Base-by-base conservation (phyloP, 2,888 invertebrate species). In the Tipula helvola region DNA sequence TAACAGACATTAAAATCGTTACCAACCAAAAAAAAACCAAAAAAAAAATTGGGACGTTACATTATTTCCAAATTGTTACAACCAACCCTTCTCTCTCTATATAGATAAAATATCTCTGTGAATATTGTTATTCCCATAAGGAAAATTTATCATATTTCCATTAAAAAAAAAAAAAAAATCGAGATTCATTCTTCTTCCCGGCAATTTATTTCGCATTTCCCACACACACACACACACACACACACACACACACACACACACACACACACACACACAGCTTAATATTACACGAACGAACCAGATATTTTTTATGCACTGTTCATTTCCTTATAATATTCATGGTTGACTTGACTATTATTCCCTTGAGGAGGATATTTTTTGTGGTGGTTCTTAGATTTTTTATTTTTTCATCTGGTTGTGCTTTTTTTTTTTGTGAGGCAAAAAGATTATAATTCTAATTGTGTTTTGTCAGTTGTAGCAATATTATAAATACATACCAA, bases 101-200 rank as follows among this genome's bases (percentile, higher is more conserved):
- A 47, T 5, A 47, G 1, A 28, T 28, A 28, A 28, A 28, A 28
- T 28, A 28, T 28, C 28, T 28, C 28, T 28, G 28, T 28, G 28
- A 18, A 71, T 71, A 10, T 57, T 57, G 18, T 4, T 71, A 71
- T 71, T 84, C 84, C 84, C 84, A 84, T 1, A 39, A 84, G 84
- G 41, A 84, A 41, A 84, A 84, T 84, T 84, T 84, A 84, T 84
- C 84, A 84, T 84, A 84, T 84, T 84, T 84, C 84, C 84, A 84
- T 84, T 84, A 84, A 39, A 84, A 84, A n/a, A 36, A 18, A 47
- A 57, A 10, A 71, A 52, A 71, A 10, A 71, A 10, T 57, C 18
- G 71, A 71, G 71, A 71, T 71, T 71, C 71, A 71, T 71, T 71
- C 18, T 71, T 18, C 18, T 52, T 10, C 18, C 71, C 18, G 57